Conservation (phyloP, 1,140 invertebrate genomes). For the Penaeus indicus region DNA sequence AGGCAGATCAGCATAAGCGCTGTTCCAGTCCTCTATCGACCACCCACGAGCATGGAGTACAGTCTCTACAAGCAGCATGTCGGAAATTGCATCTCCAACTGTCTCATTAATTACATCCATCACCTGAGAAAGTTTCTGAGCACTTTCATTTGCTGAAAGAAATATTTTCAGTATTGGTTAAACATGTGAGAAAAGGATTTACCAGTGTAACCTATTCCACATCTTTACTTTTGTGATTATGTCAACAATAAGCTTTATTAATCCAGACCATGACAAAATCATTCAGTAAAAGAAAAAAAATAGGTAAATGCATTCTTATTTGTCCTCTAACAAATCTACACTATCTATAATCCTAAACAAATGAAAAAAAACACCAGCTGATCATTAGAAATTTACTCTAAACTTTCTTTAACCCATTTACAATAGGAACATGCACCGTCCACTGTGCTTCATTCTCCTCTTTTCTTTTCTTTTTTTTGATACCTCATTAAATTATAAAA, state of each 20-base stretch:
- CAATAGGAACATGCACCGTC: no score
- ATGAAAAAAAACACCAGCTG: no score
- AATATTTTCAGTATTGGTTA: neutral
- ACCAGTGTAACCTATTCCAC: no score
- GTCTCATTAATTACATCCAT: constrained; percentile 94
- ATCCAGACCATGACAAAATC: no score
- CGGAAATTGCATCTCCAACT: constrained; percentile 97
- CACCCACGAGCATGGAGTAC: constrained; percentile 87
- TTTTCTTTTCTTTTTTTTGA: no score
- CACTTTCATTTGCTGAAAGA: constrained; percentile 71
- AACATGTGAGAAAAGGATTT: no score
- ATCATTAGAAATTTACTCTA: neutral
- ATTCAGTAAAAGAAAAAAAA: neutral
- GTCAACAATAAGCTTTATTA: no score
- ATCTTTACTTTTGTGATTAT: no score
- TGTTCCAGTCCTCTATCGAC: constrained; percentile 84
- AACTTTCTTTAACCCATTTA: neutral
- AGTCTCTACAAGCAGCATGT: constrained; percentile 93
- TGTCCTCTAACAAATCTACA: neutral
- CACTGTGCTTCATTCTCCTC: no score
- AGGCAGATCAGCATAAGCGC: constrained; percentile 87
- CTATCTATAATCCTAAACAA: neutral
- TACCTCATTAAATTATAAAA: no score
- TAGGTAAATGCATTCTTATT: neutral
- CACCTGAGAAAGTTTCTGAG: constrained; percentile 77